Evolutionary conservation across 37 sponge, comb jelly and placozoan species (phyloP).

Genomic region (Spongia lamella): DNA sequence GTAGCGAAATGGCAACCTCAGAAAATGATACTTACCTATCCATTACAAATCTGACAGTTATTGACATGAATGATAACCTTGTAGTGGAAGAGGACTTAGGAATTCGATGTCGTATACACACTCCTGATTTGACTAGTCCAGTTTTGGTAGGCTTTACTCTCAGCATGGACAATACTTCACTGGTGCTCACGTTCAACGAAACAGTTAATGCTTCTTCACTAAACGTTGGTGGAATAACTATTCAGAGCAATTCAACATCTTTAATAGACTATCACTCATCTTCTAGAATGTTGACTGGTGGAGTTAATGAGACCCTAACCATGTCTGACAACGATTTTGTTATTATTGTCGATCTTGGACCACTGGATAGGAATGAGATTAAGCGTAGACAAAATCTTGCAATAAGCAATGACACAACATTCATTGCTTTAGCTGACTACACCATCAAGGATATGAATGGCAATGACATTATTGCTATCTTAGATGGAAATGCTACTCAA

Average conservation of each 20-base stretch:
- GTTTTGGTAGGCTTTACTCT: slow-evolving; percentile 72
- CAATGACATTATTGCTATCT: slow-evolving; percentile 54
- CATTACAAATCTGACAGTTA: slow-evolving; percentile 69
- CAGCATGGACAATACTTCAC: slow-evolving; percentile 67
- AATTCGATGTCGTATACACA: slow-evolving; percentile 42
- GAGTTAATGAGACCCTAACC: slow-evolving; percentile 56
- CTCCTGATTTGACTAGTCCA: slow-evolving; percentile 70
- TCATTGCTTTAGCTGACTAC: slow-evolving; percentile 17
- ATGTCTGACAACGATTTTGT: slow-evolving; percentile 70
- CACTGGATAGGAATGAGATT: slow-evolving; percentile 83
- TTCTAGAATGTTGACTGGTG: slow-evolving; percentile 64
- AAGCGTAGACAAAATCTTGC: slow-evolving; percentile 78
- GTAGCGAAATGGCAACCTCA: slow-evolving; percentile 50
- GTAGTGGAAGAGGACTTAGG: slow-evolving; percentile 40
- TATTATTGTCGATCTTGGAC: slow-evolving; percentile 69
- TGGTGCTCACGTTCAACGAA: slow-evolving; percentile 84
- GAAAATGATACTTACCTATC: slow-evolving; percentile 63
- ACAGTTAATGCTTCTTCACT: slow-evolving; percentile 75
- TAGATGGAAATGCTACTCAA: slow-evolving; percentile 55
- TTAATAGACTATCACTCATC: slow-evolving; percentile 72
- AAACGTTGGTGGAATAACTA: slow-evolving; percentile 56
- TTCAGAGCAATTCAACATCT: slow-evolving; percentile 58
- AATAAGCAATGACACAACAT: slow-evolving; percentile 41
- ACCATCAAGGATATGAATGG: slow-evolving; percentile 79
- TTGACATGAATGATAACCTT: slow-evolving; percentile 59